A percentile compares a stretch with the other conserved stretches of the same genome.
Conservation (phyloP, 2,113 vertebrate species). For the Motacilla tschutschensis region DNA sequence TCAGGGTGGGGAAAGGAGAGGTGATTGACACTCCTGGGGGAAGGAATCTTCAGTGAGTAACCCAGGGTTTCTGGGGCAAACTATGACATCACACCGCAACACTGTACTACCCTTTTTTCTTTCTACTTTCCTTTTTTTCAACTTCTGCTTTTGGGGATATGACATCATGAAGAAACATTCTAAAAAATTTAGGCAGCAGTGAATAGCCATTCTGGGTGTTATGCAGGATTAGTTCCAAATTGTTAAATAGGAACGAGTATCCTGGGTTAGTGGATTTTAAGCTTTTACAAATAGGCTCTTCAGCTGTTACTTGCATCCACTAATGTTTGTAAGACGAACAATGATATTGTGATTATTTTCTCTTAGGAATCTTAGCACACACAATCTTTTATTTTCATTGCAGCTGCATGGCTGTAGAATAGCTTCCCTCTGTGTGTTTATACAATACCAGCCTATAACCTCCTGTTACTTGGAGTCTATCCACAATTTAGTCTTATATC, state of each 20-base stretch:
- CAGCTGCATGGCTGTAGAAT: background rate
- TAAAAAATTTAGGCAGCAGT: background rate
- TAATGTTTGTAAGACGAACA: background rate
- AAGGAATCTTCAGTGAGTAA: too few species aligned
- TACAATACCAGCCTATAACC: background rate
- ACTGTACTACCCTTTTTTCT: background rate
- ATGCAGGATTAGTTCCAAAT: background rate
- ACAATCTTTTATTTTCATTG: background rate
- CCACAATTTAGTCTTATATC: background rate
- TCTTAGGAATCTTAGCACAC: background rate
- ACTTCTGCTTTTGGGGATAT: background rate
- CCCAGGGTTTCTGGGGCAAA: too few species aligned
- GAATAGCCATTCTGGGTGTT: background rate
- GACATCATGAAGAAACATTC: background rate
- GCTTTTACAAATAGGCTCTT: background rate
- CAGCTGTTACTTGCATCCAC: background rate
- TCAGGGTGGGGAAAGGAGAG: too few species aligned
- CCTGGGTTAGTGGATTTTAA: background rate
- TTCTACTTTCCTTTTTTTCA: background rate
- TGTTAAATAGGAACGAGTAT: background rate
- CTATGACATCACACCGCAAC: too few species aligned
- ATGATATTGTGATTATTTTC: background rate
- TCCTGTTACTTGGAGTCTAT: background rate
- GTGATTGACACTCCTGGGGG: too few species aligned
- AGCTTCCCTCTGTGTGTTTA: background rate